phyloP scores from a whole-genome alignment of 2,797 vertebrate species.

The Cossypha dichroa region DNA sequence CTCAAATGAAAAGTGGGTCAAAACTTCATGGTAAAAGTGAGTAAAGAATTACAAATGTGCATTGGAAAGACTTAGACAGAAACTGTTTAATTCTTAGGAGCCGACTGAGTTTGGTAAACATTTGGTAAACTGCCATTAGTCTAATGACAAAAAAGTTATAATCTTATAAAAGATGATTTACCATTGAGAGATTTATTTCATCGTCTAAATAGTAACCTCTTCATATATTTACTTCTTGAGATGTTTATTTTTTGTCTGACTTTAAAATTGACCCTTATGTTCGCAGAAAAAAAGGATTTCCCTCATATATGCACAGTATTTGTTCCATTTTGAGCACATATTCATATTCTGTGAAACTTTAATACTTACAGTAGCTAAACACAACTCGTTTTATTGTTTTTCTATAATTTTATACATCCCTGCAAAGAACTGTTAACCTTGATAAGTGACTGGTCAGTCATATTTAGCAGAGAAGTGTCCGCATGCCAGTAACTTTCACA shows the following conservation, averaged over 20 bases:
- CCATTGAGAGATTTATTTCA: neutral
- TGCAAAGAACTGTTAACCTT: neutral
- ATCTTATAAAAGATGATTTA: neutral
- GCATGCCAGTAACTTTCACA: fast-evolving
- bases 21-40: neutral
- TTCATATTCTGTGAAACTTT: neutral
- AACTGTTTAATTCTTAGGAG: neutral
- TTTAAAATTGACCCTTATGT: neutral
- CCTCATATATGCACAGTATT: neutral
- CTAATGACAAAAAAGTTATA: neutral
- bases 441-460: neutral
- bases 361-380: neutral
- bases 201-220: neutral
- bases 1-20: neutral
- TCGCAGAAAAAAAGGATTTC: neutral
- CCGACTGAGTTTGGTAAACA: neutral
- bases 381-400: neutral
- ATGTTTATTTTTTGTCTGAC: neutral
- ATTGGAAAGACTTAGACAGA: neutral
- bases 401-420: neutral
- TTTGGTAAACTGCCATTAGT: neutral
- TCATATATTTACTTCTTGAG: neutral
- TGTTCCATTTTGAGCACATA: neutral
- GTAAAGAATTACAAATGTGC: neutral
- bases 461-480: neutral